Conservation (phyloP, 2,113 vertebrate genomes). For the Gadus chalcogrammus region DNA sequence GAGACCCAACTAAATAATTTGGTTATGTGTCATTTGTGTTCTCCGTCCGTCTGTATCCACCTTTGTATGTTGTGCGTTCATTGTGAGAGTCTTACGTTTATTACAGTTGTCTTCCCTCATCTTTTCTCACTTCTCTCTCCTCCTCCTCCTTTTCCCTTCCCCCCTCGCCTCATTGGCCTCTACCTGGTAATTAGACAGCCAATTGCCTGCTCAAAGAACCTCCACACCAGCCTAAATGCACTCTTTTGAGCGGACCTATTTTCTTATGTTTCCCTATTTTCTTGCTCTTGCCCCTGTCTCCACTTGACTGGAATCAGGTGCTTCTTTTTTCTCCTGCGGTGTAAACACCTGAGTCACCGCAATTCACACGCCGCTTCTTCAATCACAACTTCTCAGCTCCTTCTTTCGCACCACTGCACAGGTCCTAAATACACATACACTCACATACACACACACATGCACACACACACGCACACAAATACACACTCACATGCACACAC, state of each 20-base stretch:
- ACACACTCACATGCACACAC: constrained; percentile 11
- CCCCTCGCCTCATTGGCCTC: constrained; percentile 23
- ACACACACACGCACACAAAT: not conserved
- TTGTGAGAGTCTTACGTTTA: too few relatives aligned
- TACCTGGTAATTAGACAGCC: constrained; percentile 62
- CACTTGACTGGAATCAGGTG: constrained; percentile 34
- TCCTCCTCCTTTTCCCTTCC: constrained; percentile 7
- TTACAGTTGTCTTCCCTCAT: not conserved
- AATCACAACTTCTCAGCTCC: constrained; percentile 3
- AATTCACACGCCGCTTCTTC: constrained; percentile 18
- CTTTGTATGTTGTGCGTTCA: too few relatives aligned
- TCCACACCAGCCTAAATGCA: constrained; percentile 58
- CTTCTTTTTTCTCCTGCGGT: constrained; percentile 31
- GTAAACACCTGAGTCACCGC: constrained; percentile 19
- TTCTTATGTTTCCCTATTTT: constrained; percentile 9
- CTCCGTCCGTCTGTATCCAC: too few relatives aligned
- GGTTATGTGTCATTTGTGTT: too few relatives aligned
- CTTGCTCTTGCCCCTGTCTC: constrained; percentile 12
- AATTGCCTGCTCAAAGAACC: constrained; percentile 60
- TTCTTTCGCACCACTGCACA: constrained; percentile 8
- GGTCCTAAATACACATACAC: not conserved
- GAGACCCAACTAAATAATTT: too few relatives aligned
- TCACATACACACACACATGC: not conserved
- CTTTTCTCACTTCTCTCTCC: not conserved
- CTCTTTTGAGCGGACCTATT: constrained; percentile 33